phyloP scores from a whole-genome alignment of 64 coral and sea anemone genomes.

The Stichodactyla helianthus region DNA sequence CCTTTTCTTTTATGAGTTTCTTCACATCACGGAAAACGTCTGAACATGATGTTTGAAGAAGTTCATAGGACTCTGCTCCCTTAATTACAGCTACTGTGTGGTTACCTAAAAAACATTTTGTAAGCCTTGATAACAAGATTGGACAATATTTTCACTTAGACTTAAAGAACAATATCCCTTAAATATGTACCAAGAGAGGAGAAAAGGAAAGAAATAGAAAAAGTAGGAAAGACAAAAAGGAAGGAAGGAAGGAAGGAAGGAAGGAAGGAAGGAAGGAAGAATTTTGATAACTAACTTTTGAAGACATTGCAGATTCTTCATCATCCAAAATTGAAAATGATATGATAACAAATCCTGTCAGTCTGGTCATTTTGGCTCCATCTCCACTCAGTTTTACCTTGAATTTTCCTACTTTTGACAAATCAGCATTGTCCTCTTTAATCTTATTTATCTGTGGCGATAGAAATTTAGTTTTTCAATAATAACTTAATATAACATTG shows the following conservation, averaged over 20 bases:
- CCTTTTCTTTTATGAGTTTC: slow-evolving; percentile 2
- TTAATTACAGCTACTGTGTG: slow-evolving; percentile 70
- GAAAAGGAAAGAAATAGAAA: slow-evolving; percentile 12
- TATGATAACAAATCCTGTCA: slow-evolving; percentile 27
- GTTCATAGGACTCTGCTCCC: slow-evolving; percentile 38
- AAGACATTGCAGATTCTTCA: slow-evolving; percentile 20
- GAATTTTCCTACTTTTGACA: background rate
- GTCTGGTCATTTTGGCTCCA: slow-evolving; percentile 19
- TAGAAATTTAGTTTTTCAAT: too few species aligned
- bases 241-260: background rate
- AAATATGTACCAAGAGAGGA: background rate
- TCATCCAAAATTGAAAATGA: slow-evolving; percentile 32
- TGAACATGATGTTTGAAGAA: slow-evolving; percentile 31
- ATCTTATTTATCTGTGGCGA: background rate
- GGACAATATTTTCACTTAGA: background rate
- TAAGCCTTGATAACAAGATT: too few species aligned
- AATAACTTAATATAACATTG: too few species aligned
- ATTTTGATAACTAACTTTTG: slow-evolving; percentile 1
- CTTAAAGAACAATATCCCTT: background rate
- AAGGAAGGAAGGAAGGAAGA: background rate
- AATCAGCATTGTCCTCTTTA: background rate
- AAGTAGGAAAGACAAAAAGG: too few species aligned
- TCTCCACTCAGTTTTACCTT: slow-evolving; percentile 4
- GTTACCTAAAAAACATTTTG: slow-evolving; percentile 48
- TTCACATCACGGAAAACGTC: slow-evolving; percentile 30